These are phyloP conservation scores for Myiotriccus ornatus DNA, from an alignment of 2,797 vertebrate species.

Conservation along the genomic window DNA sequence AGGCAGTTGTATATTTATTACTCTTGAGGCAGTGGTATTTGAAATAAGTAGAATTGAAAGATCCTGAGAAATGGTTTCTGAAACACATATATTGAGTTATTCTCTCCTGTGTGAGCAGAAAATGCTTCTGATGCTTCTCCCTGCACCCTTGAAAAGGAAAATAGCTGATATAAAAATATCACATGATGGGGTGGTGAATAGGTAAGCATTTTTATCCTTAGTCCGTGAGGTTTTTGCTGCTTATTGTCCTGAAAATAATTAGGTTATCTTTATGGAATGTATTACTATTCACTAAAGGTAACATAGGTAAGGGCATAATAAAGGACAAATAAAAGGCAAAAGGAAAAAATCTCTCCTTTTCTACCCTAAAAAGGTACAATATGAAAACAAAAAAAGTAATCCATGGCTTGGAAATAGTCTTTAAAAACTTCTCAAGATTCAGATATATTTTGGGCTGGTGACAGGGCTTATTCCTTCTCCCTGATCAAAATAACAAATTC, in stretches of 20 bases:
- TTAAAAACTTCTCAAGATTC: background rate
- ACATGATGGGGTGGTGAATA: background rate
- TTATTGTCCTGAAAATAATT: slow-evolving; percentile 52
- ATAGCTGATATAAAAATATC: background rate
- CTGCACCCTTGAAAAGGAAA: background rate
- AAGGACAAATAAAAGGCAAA: slow-evolving; percentile 16
- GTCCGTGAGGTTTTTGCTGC: background rate
- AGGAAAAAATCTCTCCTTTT: background rate
- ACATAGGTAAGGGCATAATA: background rate
- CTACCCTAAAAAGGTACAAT: background rate
- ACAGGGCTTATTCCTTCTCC: background rate
- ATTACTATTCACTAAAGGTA: slow-evolving; percentile 30
- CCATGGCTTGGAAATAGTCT: background rate
- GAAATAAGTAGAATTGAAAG: slow-evolving; percentile 74
- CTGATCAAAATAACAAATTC: background rate
- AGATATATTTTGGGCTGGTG: background rate
- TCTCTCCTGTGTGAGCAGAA: slow-evolving; percentile 55
- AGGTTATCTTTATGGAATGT: slow-evolving; percentile 19
- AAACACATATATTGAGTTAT: slow-evolving; percentile 64
- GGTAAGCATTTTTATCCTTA: slow-evolving; percentile 14
- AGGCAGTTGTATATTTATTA: slow-evolving; percentile 72
- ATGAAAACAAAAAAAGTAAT: background rate
- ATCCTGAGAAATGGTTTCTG: slow-evolving; percentile 69
- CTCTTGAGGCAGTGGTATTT: slow-evolving; percentile 66
- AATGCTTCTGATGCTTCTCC: slow-evolving; percentile 30